These are phyloP conservation scores for Hoplodrina blanda DNA, from an alignment of 2,888 invertebrate genomes.

Conservation along the genomic window DNA sequence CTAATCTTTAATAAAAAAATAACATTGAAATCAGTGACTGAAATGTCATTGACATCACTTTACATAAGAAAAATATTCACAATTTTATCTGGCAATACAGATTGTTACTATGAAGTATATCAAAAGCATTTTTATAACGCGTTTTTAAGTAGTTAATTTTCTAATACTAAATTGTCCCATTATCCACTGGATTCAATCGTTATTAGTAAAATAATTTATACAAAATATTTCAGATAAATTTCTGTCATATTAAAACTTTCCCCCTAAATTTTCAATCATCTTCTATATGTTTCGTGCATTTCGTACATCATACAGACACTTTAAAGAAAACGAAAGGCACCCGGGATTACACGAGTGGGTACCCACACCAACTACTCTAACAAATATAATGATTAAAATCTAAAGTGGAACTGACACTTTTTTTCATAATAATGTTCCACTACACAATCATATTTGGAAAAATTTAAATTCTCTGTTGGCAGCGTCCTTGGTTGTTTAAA, in stretches of 20 bases:
- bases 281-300: slow-evolving; percentile 97
- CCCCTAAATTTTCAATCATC: slow-evolving; percentile 90
- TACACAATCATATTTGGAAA: slow-evolving; percentile 74
- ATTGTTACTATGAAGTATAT: slow-evolving; percentile 86
- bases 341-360: slow-evolving; percentile 89
- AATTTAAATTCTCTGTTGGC: slow-evolving; percentile 75
- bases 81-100: slow-evolving; percentile 91
- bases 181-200: slow-evolving; percentile 86
- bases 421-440: slow-evolving; percentile 74
- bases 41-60: slow-evolving; percentile 89
- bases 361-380: slow-evolving; percentile 90
- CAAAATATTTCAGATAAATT: slow-evolving; percentile 85
- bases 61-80: slow-evolving; percentile 90
- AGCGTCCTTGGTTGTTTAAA: slow-evolving; percentile 28
- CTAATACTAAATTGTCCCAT: slow-evolving; percentile 88
- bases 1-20: slow-evolving; percentile 88
- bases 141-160: slow-evolving; percentile 80
- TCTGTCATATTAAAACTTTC: slow-evolving; percentile 79
- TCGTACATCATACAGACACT: slow-evolving; percentile 95
- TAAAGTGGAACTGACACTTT: slow-evolving; percentile 81
- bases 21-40: slow-evolving; percentile 88
- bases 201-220: slow-evolving; percentile 88
- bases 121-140: slow-evolving; percentile 83
- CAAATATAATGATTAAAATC: slow-evolving; percentile 88
- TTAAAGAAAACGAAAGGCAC: slow-evolving; percentile 88